These are phyloP conservation scores for Tiaroga cobitis DNA, from an alignment of 2,797 vertebrate species.

Conservation along the genomic window DNA sequence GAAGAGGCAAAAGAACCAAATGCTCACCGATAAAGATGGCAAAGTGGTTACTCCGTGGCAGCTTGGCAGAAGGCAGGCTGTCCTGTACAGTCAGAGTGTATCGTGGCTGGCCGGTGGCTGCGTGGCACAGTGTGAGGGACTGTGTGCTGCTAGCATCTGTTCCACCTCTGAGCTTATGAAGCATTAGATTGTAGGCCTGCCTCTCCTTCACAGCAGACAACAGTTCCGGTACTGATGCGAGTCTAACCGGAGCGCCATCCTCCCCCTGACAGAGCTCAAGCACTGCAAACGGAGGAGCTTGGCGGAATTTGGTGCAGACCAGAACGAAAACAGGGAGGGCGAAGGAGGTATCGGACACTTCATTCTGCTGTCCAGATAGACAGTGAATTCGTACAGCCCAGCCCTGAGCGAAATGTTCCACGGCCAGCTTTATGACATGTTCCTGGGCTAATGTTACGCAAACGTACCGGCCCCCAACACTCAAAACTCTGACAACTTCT, in stretches of 20 bases:
- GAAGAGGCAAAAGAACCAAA: neutral
- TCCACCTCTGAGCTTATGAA: conserved; percentile 84
- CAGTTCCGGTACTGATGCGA: conserved; percentile 75
- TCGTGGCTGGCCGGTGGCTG: conserved; percentile 81
- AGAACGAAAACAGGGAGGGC: conserved; percentile 89
- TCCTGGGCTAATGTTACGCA: conserved; percentile 94
- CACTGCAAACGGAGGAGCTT: conserved; percentile 75
- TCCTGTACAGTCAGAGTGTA: conserved; percentile 93
- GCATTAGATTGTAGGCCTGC: conserved; percentile 88
- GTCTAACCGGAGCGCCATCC: conserved; percentile 76
- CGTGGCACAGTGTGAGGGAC: conserved; percentile 85
- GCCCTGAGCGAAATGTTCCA: conserved; percentile 88
- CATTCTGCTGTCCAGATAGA: conserved; percentile 71
- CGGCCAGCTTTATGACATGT: conserved; percentile 85
- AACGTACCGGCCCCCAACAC: conserved; percentile 90
- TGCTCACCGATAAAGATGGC: conserved; percentile 96
- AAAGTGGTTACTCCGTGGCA: conserved; percentile 85
- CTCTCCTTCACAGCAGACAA: conserved; percentile 84
- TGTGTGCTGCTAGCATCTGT: conserved; percentile 71
- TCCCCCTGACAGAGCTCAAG: conserved; percentile 81
- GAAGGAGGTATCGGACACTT: conserved; percentile 75
- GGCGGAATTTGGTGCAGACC: conserved; percentile 93
- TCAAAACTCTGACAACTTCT: conserved; percentile 88
- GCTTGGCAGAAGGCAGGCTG: conserved; percentile 78
- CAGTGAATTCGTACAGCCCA: conserved; percentile 93